Conservation (phyloP, 2,888 invertebrate species). For the Agrotis ipsilon region DNA sequence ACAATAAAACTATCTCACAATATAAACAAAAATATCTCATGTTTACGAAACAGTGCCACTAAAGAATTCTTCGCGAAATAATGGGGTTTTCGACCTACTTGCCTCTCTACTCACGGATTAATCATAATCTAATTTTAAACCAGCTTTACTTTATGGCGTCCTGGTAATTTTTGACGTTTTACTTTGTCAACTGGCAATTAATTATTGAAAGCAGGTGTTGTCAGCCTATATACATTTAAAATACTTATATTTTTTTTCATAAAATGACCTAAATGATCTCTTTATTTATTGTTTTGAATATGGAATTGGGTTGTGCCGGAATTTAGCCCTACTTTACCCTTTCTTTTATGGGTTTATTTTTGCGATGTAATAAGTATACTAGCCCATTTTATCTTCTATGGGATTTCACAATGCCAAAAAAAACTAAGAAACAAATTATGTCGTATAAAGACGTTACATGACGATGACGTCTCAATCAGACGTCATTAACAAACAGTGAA, state of each 20-base stretch:
- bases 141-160: conserved; percentile 24
- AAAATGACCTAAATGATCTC: no score
- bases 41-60: conserved; percentile 52
- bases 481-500: conserved; percentile 43
- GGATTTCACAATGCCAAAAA: background rate
- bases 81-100: conserved; percentile 55
- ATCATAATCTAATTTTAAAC: conserved; percentile 49
- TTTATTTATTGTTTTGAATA: conserved; percentile 15
- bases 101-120: conserved; percentile 32
- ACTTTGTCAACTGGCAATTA: conserved; percentile 52
- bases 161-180: conserved; percentile 39
- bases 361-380: background rate
- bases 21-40: conserved; percentile 49
- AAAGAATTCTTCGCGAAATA: conserved; percentile 48
- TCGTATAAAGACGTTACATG: background rate
- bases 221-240: conserved; percentile 22
- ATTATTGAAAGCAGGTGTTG: conserved; percentile 49
- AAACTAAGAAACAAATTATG: background rate
- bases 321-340: no score
- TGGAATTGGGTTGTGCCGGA: conserved; percentile 28
- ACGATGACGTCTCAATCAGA: conserved; percentile 28
- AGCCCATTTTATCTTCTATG: no score
- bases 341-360: background rate
- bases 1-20: conserved; percentile 39
- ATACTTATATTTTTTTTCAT: no score